Conservation (phyloP, 2,888 invertebrate genomes). For the Scelioninae gen. 1 region DNA sequence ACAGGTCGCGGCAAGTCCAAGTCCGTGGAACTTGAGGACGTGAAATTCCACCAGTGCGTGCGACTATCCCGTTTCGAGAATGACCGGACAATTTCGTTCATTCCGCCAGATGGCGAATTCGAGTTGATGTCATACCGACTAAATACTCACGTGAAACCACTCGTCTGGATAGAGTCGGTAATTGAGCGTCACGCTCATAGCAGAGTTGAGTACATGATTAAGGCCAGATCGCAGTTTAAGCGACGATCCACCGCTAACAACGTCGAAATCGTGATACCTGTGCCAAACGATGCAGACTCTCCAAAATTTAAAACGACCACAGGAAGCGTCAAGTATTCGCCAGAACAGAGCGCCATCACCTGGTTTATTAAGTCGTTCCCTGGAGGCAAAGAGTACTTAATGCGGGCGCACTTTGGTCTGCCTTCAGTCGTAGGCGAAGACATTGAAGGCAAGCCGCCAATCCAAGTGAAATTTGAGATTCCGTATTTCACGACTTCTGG, state of each 20-base stretch:
- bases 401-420: slow-evolving; percentile 98
- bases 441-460: slow-evolving; percentile 97
- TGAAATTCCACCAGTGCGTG: slow-evolving; percentile 99
- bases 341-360: slow-evolving; percentile 97
- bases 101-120: slow-evolving; percentile 99
- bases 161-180: slow-evolving; percentile 99
- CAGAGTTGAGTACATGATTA: slow-evolving; percentile 99
- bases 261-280: slow-evolving; percentile 98
- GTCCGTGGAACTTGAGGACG: slow-evolving; percentile 98
- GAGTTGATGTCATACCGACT: slow-evolving; percentile 99
- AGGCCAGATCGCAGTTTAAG: slow-evolving; percentile 99
- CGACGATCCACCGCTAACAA: slow-evolving; percentile 98
- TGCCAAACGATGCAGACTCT: slow-evolving; percentile 98
- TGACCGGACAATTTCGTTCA: slow-evolving; percentile 98
- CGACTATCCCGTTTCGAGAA: slow-evolving; percentile 98
- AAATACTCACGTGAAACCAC: slow-evolving; percentile 98
- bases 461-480: slow-evolving; percentile 99
- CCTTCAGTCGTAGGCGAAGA: slow-evolving; percentile 98
- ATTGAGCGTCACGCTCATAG: slow-evolving; percentile 99
- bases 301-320: slow-evolving; percentile 99
- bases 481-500: slow-evolving; percentile 99
- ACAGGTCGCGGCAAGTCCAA: slow-evolving; percentile 99
- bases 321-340: slow-evolving; percentile 98
- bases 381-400: slow-evolving; percentile 98
- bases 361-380: slow-evolving; percentile 99